Evolutionary conservation across 2,113 vertebrate genomes (phyloP), one percentile per base, ranked within the genome.

Genomic region (Seriola aureovittata): DNA sequence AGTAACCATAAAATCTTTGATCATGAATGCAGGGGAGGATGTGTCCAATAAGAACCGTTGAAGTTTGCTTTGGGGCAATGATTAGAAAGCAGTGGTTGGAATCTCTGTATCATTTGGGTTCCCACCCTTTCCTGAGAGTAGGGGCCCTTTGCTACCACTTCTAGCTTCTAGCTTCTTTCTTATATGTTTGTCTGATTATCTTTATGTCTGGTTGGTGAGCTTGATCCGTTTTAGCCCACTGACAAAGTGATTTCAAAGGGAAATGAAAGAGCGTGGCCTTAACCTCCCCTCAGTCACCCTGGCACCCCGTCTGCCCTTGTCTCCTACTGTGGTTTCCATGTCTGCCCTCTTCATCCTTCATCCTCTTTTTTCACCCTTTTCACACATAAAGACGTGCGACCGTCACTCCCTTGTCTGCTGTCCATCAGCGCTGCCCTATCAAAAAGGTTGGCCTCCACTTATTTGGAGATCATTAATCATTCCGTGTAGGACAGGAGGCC

Each of bases 381-480:
- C 88, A 89, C 64, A 81, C 88, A 68, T 69, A 42, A 55, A 89
- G 89, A 93, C 91, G 90, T 38, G 63, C 75, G 75, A 75, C 79
- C 4, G 80, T 85, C 88, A 84, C 87, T 89, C 86, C 80, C 83
- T 77, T 76, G 85, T 94, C 95, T 91, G 94, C 71, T 80, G 93
- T 89, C 93, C 92, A 68, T 95, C 92, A 94, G 85, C 77, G 75
- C 42, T 73, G 71, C 85, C 81, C 83, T 93, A 91, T 95, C 94
- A 93, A 94, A 90, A 94, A 94, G 82, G 82, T 80, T 8, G 85
- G 82, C 93, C 91, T 92, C 75, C 75, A 77, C 69, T 91, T 91
- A 93, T 86, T 92, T 91, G 85, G 95, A 93, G 92, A 95, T 93
- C 95, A 98, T 98, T 96, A 96, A 98, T 97, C 97, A 98, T 91